Conservation (phyloP, 2,888 invertebrate genomes). For the Drosophila formosana region DNA sequence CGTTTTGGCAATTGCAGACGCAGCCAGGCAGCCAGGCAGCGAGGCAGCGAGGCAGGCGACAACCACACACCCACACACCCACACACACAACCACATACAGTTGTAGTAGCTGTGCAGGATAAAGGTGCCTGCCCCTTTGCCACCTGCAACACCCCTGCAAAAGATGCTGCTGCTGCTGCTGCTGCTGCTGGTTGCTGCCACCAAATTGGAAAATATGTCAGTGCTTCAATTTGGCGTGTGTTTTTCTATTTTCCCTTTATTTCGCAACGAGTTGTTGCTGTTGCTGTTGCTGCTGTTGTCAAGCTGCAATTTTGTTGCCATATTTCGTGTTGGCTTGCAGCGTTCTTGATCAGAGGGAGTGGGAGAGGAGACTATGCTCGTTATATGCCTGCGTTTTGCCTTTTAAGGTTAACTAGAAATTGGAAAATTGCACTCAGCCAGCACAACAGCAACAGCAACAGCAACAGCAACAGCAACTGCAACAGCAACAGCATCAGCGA, state of each 20-base stretch:
- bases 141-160: conserved; percentile 11
- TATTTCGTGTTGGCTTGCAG: conserved; percentile 54
- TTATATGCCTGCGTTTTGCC: conserved; percentile 58
- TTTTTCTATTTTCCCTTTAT: conserved; percentile 28
- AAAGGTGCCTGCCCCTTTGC: conserved; percentile 21
- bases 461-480: conserved; percentile 9
- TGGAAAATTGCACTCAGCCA: conserved; percentile 71
- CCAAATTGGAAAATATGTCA: conserved; percentile 79
- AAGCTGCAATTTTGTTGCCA: conserved; percentile 61
- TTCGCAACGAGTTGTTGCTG: conserved; percentile 4
- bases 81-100: neutral
- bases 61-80: conserved; percentile 8
- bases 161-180: conserved; percentile 18
- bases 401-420: conserved; percentile 71
- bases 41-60: conserved; percentile 14
- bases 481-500: conserved; percentile 2
- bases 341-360: conserved; percentile 11
- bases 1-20: conserved; percentile 49
- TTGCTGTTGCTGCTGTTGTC: conserved; percentile 28
- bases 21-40: conserved; percentile 18
- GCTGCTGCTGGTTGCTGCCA: conserved; percentile 34
- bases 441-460: conserved; percentile 17
- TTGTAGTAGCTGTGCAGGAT: conserved; percentile 1
- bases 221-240: conserved; percentile 62
- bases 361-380: conserved; percentile 31